These are phyloP conservation scores for Perithous albicinctus DNA, from an alignment of 2,888 invertebrate species.

Conservation along the genomic window DNA sequence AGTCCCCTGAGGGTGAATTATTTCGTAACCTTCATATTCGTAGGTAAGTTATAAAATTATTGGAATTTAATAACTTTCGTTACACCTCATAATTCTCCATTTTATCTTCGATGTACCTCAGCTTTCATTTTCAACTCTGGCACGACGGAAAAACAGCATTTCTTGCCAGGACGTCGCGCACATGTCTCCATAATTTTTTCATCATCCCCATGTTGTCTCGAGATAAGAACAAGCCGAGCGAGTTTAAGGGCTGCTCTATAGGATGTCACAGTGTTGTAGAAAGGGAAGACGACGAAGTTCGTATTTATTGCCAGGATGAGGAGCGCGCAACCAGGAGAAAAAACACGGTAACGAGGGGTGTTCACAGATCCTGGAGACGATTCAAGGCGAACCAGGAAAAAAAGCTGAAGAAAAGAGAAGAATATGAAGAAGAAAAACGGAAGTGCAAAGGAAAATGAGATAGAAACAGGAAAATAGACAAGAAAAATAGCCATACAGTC, in stretches of 20 bases:
- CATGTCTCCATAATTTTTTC: constrained; percentile 15
- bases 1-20: not conserved
- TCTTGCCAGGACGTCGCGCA: not conserved
- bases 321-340: constrained; percentile 56
- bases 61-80: not conserved
- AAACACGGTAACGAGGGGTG: constrained; percentile 20
- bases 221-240: constrained; percentile 49
- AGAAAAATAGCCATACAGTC: constrained; percentile 51
- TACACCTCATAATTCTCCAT: not conserved
- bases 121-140: not conserved
- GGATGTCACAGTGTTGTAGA: constrained; percentile 28
- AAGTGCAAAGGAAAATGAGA: constrained; percentile 18
- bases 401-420: constrained; percentile 8
- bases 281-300: constrained; percentile 61
- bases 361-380: constrained; percentile 22
- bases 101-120: not conserved
- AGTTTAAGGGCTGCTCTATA: constrained; percentile 37
- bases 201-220: constrained; percentile 34
- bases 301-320: constrained; percentile 72
- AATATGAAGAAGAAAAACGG: constrained; percentile 11
- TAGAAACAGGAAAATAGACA: constrained; percentile 27
- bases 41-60: not conserved
- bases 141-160: not conserved
- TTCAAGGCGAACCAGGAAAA: not conserved
- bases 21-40: not conserved